Base-by-base conservation (phyloP, 2,888 invertebrate species). In the Bugula neritina region DNA sequence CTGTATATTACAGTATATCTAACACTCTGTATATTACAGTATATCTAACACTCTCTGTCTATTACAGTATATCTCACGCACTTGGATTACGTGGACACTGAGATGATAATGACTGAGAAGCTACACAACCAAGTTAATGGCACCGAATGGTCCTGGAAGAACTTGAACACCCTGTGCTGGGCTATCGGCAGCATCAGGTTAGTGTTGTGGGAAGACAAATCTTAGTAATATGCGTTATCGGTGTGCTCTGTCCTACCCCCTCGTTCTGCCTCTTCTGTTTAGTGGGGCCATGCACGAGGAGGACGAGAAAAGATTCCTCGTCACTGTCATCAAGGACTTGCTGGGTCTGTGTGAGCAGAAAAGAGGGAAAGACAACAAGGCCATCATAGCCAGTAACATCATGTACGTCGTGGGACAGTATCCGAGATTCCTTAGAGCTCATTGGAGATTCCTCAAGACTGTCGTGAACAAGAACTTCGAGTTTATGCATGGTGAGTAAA, bases 351-450 rank as follows among this genome's bases (percentile, higher is more conserved):
- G 99, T 86, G 84, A 85, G 75, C 98, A 98, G 85, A 99, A 99
- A 84, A 91, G 98, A 78, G 91, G 96, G 71, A 99, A 99, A 87
- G 98, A 99, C 86, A 99, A 99, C 86, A 99, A 99, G 86, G 99
- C 99, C 73, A 99, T 99, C 77, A 97, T 99, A 81, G 99, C 99
- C 23, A 97, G 97, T 76, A 99, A 99, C 86, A 99, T 99, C 75
- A 99, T 99, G 99, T 98, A 99, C 86, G 98, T 99, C 73, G 99
- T 99, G 72, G 99, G 99, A 1, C 99, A 99, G 85, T 99, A 99
- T 86, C 99, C 99, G 63, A 79, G 98, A 73, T 99, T 99, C 86
- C 87, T 99, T 74, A 88, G 96, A 78, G 97, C 96, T n/a, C 99
- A 99, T 85, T 99, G 99, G 99, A 94, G 96, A 84, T 99, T 99